Evolutionary conservation across 1,140 invertebrate genomes (phyloP).

Genomic region (Xylocopa sonorina): DNA sequence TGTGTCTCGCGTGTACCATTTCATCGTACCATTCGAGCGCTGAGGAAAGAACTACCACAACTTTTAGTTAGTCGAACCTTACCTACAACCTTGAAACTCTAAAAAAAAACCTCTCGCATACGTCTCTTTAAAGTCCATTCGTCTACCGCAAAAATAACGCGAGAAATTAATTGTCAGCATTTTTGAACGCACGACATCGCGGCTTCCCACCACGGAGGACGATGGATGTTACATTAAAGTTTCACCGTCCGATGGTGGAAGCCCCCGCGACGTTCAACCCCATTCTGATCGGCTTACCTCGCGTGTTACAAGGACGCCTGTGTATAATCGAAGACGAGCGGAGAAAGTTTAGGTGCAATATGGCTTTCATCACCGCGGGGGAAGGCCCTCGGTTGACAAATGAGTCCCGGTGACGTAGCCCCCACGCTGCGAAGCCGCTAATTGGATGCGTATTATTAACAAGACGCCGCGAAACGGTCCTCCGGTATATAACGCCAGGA

Average conservation of each 20-base stretch:
- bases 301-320: slow-evolving; percentile 29
- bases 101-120: background rate
- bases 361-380: slow-evolving; percentile 60
- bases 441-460: slow-evolving; percentile 71
- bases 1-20: too few species aligned
- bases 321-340: slow-evolving; percentile 55
- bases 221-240: slow-evolving; percentile 20
- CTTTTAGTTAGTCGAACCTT: too few species aligned
- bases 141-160: background rate
- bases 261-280: slow-evolving; percentile 16
- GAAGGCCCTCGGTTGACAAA: slow-evolving; percentile 60
- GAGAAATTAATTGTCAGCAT: slow-evolving; percentile 15
- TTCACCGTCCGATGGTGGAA: slow-evolving; percentile 8
- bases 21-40: too few species aligned
- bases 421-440: slow-evolving; percentile 52
- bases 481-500: background rate
- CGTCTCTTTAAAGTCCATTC: too few species aligned
- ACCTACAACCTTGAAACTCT: too few species aligned
- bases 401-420: slow-evolving; percentile 54
- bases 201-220: background rate
- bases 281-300: slow-evolving; percentile 46
- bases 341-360: slow-evolving; percentile 54
- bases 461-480: slow-evolving; percentile 47
- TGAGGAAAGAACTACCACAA: too few species aligned
- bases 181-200: slow-evolving; percentile 10